These are phyloP conservation scores for Scophthalmus maximus DNA, from an alignment of 2,113 vertebrate genomes.

Conservation along the genomic window DNA sequence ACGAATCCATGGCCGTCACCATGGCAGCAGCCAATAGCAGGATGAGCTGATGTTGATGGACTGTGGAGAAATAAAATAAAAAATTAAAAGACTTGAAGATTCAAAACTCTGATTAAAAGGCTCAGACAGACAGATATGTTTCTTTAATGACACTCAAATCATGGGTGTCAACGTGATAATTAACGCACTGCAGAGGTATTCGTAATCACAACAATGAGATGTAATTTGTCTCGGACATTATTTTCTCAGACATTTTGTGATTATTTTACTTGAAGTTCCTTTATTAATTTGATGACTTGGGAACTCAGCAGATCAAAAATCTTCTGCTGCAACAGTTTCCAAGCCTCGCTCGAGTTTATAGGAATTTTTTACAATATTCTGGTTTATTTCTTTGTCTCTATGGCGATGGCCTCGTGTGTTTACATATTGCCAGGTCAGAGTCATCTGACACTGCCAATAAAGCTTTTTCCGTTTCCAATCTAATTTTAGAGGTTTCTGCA, in stretches of 20 bases:
- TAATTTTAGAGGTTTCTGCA: conserved; percentile 71
- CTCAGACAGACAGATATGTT: conserved; percentile 11
- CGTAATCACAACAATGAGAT: conserved; percentile 53
- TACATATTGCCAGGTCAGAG: conserved; percentile 68
- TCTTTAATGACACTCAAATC: conserved; percentile 35
- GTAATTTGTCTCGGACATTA: conserved; percentile 36
- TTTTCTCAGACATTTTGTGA: conserved; percentile 47
- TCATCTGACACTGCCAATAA: conserved; percentile 72
- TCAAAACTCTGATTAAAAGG: conserved; percentile 20
- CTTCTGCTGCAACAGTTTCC: conserved; percentile 22
- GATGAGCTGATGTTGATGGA: conserved; percentile 76
- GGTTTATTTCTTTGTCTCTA: conserved; percentile 73
- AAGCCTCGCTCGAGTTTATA: conserved; percentile 39
- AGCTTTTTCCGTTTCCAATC: conserved; percentile 71
- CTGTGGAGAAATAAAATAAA: conserved; percentile 56
- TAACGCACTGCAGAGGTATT: conserved; percentile 42
- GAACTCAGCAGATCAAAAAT: conserved; percentile 34
- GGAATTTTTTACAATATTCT: conserved; percentile 64
- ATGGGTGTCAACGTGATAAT: conserved; percentile 44
- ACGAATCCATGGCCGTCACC: conserved; percentile 84
- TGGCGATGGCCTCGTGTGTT: conserved; percentile 63
- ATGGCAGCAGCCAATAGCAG: conserved; percentile 87
- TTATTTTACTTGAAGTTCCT: conserved; percentile 62
- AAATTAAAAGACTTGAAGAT: neutral
- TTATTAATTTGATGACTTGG: conserved; percentile 46